Percentiles rank a stretch among this genome's conserved stretches.
Evolutionary conservation across 2,888 invertebrate genomes (phyloP).

Genomic region (Drosophila mimica): DNA sequence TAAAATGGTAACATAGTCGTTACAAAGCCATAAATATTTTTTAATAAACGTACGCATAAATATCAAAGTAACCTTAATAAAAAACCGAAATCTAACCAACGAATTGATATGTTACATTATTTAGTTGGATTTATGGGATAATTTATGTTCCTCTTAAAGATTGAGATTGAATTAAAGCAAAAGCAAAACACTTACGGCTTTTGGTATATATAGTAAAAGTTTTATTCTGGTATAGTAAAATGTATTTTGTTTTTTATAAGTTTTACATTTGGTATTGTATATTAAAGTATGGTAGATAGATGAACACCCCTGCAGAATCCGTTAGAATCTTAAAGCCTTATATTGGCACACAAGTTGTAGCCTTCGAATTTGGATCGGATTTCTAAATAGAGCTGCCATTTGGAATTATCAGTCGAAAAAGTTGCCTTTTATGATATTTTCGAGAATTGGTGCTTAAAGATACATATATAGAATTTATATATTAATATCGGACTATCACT

Average conservation of each 20-base stretch:
- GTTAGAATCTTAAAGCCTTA: constrained; percentile 11
- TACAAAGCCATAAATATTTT: constrained; percentile 69
- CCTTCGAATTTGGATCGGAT: constrained; percentile 44
- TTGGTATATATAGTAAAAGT: constrained; percentile 63
- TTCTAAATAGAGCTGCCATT: constrained; percentile 31
- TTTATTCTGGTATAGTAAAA: constrained; percentile 66
- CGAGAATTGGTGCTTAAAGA: constrained; percentile 20
- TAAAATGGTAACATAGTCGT: constrained; percentile 63
- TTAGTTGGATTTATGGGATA: constrained; percentile 31
- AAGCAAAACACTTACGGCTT: background rate
- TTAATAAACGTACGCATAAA: constrained; percentile 42
- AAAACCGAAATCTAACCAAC: constrained; percentile 73
- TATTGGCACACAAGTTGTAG: constrained; percentile 28
- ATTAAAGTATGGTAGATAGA: constrained; percentile 60
- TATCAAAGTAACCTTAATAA: constrained; percentile 59
- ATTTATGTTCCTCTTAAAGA: background rate
- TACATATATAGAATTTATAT: constrained; percentile 24
- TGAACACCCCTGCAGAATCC: constrained; percentile 56
- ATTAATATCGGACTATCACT: constrained; percentile 13
- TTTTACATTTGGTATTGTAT: constrained; percentile 62
- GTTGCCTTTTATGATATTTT: constrained; percentile 40
- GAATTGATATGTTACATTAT: constrained; percentile 47
- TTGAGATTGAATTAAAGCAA: background rate
- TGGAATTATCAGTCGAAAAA: constrained; percentile 38
- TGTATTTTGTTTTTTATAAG: constrained; percentile 57